Conservation (phyloP, 2,113 vertebrate species). For the Polypterus senegalus region DNA sequence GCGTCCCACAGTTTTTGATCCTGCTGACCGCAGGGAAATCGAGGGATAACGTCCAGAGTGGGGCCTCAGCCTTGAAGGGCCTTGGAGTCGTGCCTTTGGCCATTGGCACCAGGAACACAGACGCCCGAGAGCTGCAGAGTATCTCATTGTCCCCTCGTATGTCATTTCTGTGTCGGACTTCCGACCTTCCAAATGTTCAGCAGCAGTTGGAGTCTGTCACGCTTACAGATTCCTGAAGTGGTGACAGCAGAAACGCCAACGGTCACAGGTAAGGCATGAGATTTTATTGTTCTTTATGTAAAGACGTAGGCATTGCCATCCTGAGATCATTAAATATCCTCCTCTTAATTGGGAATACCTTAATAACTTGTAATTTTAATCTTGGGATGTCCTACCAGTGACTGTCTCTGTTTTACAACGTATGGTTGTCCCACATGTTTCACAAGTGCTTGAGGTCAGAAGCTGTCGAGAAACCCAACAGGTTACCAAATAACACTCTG, state of each 20-base stretch:
- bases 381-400: too few species aligned
- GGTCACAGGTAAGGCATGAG: too few species aligned
- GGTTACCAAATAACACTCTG: too few species aligned
- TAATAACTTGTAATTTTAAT: too few species aligned
- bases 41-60: not conserved
- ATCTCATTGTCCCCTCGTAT: constrained; percentile 2
- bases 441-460: too few species aligned
- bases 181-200: constrained; percentile 1
- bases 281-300: too few species aligned
- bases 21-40: constrained; percentile 5
- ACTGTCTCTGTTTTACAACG: too few species aligned
- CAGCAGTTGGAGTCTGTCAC: not conserved
- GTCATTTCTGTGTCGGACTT: constrained; percentile 3
- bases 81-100: constrained; percentile 5
- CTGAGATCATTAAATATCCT: too few species aligned
- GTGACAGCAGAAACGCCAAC: constrained; percentile 50
- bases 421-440: too few species aligned
- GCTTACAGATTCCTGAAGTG: constrained; percentile 51
- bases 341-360: too few species aligned
- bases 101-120: constrained; percentile 1
- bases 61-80: constrained; percentile 3
- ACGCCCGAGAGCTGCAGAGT: not conserved
- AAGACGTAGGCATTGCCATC: too few species aligned
- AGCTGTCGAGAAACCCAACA: too few species aligned
- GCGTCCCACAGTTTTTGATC: constrained; percentile 11